Percentiles rank a stretch among this genome's conserved stretches.
phyloP scores from a whole-genome alignment of 2,888 invertebrate genomes.

The Drosophila mimetica region DNA sequence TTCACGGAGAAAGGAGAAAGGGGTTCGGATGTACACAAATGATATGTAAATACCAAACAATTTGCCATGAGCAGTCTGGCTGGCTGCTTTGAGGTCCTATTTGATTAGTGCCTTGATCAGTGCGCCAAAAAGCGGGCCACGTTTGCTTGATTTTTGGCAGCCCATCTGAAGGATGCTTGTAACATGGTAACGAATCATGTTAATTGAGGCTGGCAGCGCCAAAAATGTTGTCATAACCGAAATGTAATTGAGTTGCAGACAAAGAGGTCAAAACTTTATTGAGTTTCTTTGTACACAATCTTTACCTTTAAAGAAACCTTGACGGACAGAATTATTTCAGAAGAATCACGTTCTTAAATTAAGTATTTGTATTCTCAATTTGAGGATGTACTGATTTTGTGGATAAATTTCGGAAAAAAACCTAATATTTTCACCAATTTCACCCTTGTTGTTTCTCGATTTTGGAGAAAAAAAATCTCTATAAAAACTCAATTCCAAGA shows the following conservation, averaged over 20 bases:
- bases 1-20: constrained; percentile 1
- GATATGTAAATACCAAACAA: constrained; percentile 76
- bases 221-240: constrained; percentile 18
- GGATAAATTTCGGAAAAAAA: no score
- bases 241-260: constrained; percentile 8
- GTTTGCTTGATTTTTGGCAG: constrained; percentile 34
- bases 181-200: constrained; percentile 24
- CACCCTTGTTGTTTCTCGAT: no score
- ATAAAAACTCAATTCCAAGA: no score
- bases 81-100: constrained; percentile 39
- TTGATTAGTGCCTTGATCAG: constrained; percentile 68
- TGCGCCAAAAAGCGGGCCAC: constrained; percentile 53
- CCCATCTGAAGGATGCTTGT: constrained; percentile 12
- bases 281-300: not conserved
- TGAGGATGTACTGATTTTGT: no score
- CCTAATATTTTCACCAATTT: no score
- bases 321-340: no score
- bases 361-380: no score
- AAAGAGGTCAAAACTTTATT: not conserved
- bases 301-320: not conserved
- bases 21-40: constrained; percentile 48
- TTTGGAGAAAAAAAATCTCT: no score
- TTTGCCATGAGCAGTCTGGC: constrained; percentile 48
- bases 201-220: constrained; percentile 20
- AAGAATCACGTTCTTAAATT: no score